Evolutionary conservation across 2,797 vertebrate genomes (phyloP), one percentile per base, ranked within the genome.

Genomic region (Sarcophilus harrisii): DNA sequence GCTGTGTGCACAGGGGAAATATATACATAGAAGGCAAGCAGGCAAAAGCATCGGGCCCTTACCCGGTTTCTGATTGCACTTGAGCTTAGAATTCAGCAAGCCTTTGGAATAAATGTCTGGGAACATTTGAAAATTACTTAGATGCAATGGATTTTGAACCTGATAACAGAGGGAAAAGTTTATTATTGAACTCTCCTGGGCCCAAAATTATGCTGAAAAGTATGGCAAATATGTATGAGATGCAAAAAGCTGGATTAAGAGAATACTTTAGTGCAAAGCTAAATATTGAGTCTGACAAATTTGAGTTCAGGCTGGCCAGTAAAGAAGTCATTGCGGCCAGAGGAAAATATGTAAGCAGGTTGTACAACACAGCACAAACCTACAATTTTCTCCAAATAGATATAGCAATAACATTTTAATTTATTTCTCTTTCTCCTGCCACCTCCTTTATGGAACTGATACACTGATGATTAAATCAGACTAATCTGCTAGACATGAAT

Each of bases 281-380:
- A 27, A 97, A 91, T 95, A 96, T 94, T 89, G 94, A 95, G 28
- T 38, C 62, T 96, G 91, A 96, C 90, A 97, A 96, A 96, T 93
- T 52, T 90, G 73, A 91, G 90, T 57, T 58, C 58, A 89, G 90
- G 90, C 93, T 95, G 90, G 81, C 91, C 92, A 95, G 94, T 95
- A 96, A 95, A 91, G 94, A 94, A 96, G 87, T 93, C 13, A 94
- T 60, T 93, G 90, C 8, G 97, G 92, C 96, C 60, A 96, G 66
- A 96, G 58, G 58, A 92, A 90, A 96, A 90, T 90, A 96, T 58
- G 54, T 59, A 91, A 45, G 29, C 52, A 96, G 60, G 12, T 91
- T 92, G 14, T 89, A 91, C 57, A 92, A 90, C 90, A 57, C 81
- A 45, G 92, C 52, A 95, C 21, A 95, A 66, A 91, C 16, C 14